Base-by-base conservation (phyloP, 2,888 invertebrate genomes). In the Ctenicera cuprea region DNA sequence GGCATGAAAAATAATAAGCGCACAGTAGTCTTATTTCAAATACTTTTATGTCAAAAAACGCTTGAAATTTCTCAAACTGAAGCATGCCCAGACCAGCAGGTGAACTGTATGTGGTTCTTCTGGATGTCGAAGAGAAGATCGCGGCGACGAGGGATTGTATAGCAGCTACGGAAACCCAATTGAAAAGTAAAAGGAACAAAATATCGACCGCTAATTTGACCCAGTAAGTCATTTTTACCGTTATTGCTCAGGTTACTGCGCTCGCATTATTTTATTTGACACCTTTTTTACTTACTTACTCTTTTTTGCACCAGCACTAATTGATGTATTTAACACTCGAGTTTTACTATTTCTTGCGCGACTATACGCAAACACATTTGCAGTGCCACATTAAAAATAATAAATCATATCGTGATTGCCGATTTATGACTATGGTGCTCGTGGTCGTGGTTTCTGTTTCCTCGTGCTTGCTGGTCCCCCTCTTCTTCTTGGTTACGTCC, bases 141-240 rank as follows among this genome's bases (percentile, higher is more conserved):
- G 63, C 54, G 1, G 3, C 18, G 2, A 63, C 70, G 0, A 62
- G 63, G n/a, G 26, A 63, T 20, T 70, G 70, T 12, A 26, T 63
- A 7, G 63, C 41, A 22, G 8, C 61, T 12, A 62, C 41, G 11
- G 70, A 70, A 54, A 41, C 14, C 8, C 20, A 50, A 0, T 18
- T 63, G 12, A 63, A 43, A 54, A 63, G 54, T 20, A 62, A 63
- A 52, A 41, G 50, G n/a, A 63, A 63, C 43, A 70, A 54, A 38
- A 8, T 52, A 22, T 38, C 38, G 48, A 41, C 54, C 7, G 38
- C 63, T 0, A 50, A 41, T 22, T 37, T 70, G 37, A 63, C 50
- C 41, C 30, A 38, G 70, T 70, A 54, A 70, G 70, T 67, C 0
- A 0, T 43, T 41, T 12, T 12, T 33, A 30, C 48, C 30, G 16